A percentile compares a stretch with the other conserved stretches of the same genome.
phyloP scores from a whole-genome alignment of 2,888 invertebrate species.

The Argynnis bischoffii region DNA sequence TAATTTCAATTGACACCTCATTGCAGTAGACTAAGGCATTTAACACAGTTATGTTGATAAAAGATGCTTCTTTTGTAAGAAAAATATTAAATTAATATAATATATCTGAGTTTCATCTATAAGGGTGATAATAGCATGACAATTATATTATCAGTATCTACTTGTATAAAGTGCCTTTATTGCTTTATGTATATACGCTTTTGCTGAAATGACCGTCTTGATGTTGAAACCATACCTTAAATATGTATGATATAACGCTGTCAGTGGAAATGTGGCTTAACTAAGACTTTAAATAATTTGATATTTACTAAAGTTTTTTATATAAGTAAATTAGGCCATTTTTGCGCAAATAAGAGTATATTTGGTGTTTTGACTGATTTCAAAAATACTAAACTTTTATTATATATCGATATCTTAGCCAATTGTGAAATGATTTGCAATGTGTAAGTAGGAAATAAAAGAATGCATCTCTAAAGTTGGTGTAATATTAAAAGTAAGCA shows the following conservation, averaged over 20 bases:
- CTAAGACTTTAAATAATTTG: too few relatives aligned
- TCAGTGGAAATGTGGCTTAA: too few relatives aligned
- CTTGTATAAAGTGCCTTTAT: conserved; percentile 24
- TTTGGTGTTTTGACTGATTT: too few relatives aligned
- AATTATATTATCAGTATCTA: conserved; percentile 20
- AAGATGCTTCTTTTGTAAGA: conserved; percentile 10
- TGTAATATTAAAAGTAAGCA: too few relatives aligned
- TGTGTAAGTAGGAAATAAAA: too few relatives aligned
- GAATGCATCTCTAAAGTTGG: too few relatives aligned
- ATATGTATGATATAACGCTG: background rate
- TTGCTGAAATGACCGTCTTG: background rate
- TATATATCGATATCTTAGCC: too few relatives aligned
- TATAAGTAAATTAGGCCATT: too few relatives aligned
- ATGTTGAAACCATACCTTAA: background rate
- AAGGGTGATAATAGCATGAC: conserved; percentile 20
- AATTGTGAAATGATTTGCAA: too few relatives aligned
- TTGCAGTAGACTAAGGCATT: conserved; percentile 2
- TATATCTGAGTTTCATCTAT: background rate
- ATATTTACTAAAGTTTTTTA: too few relatives aligned
- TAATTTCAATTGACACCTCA: conserved; percentile 3
- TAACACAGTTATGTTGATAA: conserved; percentile 15
- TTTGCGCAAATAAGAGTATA: too few relatives aligned
- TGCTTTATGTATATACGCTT: background rate
- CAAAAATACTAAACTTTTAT: too few relatives aligned
- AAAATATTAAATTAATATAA: background rate